Conservation (phyloP, 2,113 vertebrate genomes). For the Nannospalax galili region DNA sequence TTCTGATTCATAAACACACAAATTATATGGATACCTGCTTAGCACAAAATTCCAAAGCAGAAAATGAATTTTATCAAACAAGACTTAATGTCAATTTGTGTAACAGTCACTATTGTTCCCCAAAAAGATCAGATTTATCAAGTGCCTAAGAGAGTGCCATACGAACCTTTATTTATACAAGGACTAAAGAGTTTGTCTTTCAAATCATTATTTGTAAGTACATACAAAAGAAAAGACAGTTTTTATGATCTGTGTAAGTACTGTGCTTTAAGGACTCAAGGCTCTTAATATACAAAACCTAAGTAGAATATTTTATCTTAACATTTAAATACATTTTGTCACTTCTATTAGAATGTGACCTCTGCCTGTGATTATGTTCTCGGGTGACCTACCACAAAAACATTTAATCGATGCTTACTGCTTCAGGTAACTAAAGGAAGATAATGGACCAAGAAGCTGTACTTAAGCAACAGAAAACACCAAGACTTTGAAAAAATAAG, state of each 20-base stretch:
- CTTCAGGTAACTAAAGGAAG: conserved; percentile 33
- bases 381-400: background rate
- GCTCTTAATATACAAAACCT: background rate
- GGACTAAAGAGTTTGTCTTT: background rate
- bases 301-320: background rate
- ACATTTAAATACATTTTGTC: conserved; percentile 37
- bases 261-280: conserved; percentile 37
- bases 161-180: background rate
- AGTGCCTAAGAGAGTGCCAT: background rate
- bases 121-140: background rate
- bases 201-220: background rate
- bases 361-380: background rate
- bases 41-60: conserved; percentile 10
- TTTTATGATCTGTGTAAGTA: background rate
- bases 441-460: background rate
- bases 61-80: background rate
- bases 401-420: background rate
- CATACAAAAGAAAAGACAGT: background rate
- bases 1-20: background rate
- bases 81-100: background rate
- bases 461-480: conserved; percentile 7
- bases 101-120: conserved; percentile 6
- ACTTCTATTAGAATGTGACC: background rate
- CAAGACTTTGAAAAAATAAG: conserved; percentile 19
- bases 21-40: background rate